Percentiles rank a stretch among this genome's conserved stretches.
These are phyloP conservation scores for Epinephelus malabaricus DNA, from an alignment of 2,797 vertebrate genomes.

Conservation along the genomic window DNA sequence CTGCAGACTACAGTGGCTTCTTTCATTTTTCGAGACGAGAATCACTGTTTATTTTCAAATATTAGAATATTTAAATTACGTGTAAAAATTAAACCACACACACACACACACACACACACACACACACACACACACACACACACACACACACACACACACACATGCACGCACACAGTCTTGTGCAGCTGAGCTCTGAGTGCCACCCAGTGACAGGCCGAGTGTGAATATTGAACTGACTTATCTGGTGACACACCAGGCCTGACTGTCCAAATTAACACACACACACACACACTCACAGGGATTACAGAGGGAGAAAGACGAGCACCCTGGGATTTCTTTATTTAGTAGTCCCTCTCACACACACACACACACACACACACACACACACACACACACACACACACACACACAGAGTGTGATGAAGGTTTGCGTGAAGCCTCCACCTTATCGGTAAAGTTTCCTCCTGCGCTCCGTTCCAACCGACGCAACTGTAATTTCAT, in stretches of 20 bases:
- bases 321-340: constrained; percentile 47
- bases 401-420: constrained; percentile 53
- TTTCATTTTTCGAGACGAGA: neutral
- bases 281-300: constrained; percentile 48
- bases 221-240: constrained; percentile 82
- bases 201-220: constrained; percentile 63
- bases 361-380: constrained; percentile 15
- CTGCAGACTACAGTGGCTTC: neutral
- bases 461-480: constrained; percentile 76
- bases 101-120: constrained; percentile 30
- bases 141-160: constrained; percentile 29
- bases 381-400: constrained; percentile 11
- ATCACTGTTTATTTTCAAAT: constrained; percentile 22
- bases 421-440: constrained; percentile 76
- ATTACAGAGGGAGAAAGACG: constrained; percentile 42
- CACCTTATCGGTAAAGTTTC: constrained; percentile 78
- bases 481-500: constrained; percentile 84
- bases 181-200: constrained; percentile 57
- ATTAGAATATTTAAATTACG: constrained; percentile 22
- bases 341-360: constrained; percentile 36
- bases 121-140: constrained; percentile 28
- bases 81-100: constrained; percentile 3
- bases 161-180: neutral
- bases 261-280: constrained; percentile 75
- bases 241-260: constrained; percentile 78